Base-by-base conservation (phyloP, 2,888 invertebrate species). In the Orthonychiurus folsomi region DNA sequence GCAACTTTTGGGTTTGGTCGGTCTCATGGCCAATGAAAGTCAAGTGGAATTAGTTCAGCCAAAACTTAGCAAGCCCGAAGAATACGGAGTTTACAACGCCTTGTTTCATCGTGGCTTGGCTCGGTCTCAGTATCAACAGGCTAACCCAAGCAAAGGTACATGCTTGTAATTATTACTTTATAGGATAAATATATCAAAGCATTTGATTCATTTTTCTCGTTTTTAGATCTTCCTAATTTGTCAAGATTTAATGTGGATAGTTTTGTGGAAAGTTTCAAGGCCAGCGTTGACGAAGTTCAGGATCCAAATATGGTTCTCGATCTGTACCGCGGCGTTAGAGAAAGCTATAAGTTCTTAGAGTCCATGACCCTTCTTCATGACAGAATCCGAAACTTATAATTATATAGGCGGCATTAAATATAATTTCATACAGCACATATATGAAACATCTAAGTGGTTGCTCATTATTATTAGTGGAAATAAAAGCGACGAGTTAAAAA, bases 231-330 rank as follows among this genome's bases (percentile, higher is more conserved):
- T 9, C 37, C 37, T 9, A 15, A 37, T 37, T 37, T 37, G 15
- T 37, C 37, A 37, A 37, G 37, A 37, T 37, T 37, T 37, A 37
- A 37, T 37, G 37, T 37, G 5, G 37, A 37, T 37, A 15, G 37
- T 9, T 63, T 63, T 23, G 54, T 63, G 21, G 56, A 27, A 24
- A 63, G 48, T 20, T 63, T 63, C 60, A 56, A 28, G 23, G 57
- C 53, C 25, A 63, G 63, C 23, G 18, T 63, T 1, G 25, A n/a
- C 2, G 63, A 63, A 21, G 52, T 52, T 20, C 5, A 52, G 24
- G 15, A n/a, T n/a, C 15, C 12, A 12, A n/a, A 12, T 12, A 21
- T 23, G 24, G 57, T 57, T 1, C 63, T 57, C 1, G 63, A 63
- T 28, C 56, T 63, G 37, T 63, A 61, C 48, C 21, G 58, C 12